Evolutionary conservation across 2,888 invertebrate species (phyloP), one percentile per base, ranked within the genome.

Genomic region (Maniola hyperantus): DNA sequence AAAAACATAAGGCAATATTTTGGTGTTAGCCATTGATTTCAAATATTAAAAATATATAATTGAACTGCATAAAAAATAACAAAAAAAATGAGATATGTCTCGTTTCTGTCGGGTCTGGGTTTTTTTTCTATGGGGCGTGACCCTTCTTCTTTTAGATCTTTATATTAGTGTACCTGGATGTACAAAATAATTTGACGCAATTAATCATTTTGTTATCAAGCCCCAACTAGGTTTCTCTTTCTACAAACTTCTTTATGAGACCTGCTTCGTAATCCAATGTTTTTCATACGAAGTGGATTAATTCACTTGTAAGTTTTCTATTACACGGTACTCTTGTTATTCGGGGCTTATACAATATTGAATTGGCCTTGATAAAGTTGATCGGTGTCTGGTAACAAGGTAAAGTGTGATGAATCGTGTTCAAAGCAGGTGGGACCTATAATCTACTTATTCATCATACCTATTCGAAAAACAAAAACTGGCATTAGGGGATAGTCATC

Each of bases 251-350:
- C 42, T 34, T 46, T 18, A 54, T 10, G 15, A 54, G 33, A 55
- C 11, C 34, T n/a, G 54, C 5, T 55, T 5, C 36, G 46, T 63
- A 63, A 68, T 66, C 62, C 63, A 50, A 50, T 59, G 66, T 18
- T 55, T 65, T 66, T 50, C 55, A 58, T 66, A 66, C 54, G 58
- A 64, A 66, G 39, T 46, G 66, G 61, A 64, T 69, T 66, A 69
- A 69, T 66, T 64, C 66, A n/a, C 63, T 66, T 69, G 61, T 66
- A 66, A 20, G 66, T 51, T 53, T 63, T 69, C 66, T 13, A 36
- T 59, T 48, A 53, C 39, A 51, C 59, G 55, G 39, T 57, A 57
- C 57, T 20, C 42, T 57, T 57, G 57, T 57, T 57, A 42, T 57
- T 57, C n/a, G 57, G 18, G 57, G 18, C 57, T 42, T 57, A 54